Percentiles rank a stretch among this genome's conserved stretches.
Conservation (phyloP, 1,140 invertebrate genomes). For the Heliothis subflexa region DNA sequence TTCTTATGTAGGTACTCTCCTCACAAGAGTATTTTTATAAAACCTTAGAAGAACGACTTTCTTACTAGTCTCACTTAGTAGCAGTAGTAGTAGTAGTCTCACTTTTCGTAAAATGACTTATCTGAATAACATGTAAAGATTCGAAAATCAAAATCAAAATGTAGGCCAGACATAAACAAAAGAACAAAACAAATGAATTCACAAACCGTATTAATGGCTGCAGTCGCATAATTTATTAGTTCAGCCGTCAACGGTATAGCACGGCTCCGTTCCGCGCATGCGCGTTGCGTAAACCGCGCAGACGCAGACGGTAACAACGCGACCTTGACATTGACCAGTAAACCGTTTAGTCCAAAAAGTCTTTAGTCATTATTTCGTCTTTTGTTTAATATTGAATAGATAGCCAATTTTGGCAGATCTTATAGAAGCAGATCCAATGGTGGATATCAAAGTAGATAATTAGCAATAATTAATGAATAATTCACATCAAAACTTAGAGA, state of each 20-base stretch:
- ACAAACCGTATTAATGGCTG: slow-evolving; percentile 18
- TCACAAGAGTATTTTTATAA: too few species aligned
- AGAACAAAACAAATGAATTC: slow-evolving; percentile 12
- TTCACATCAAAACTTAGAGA: too few species aligned
- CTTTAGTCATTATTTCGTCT: slow-evolving; percentile 6
- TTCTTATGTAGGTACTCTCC: too few species aligned
- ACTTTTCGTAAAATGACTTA: too few species aligned
- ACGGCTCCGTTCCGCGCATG: slow-evolving; percentile 27
- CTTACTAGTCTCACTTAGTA: too few species aligned
- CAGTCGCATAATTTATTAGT: slow-evolving; percentile 23
- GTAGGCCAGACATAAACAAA: neutral
- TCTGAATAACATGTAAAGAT: neutral
- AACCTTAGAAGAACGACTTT: too few species aligned
- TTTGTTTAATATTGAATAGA: slow-evolving; percentile 18
- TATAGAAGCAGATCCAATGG: too few species aligned
- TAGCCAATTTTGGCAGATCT: neutral
- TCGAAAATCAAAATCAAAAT: neutral
- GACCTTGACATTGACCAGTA: slow-evolving; percentile 39
- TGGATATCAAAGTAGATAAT: too few species aligned
- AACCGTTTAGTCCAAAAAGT: slow-evolving; percentile 27
- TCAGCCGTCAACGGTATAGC: slow-evolving; percentile 6
- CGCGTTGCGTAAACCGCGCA: slow-evolving; percentile 29
- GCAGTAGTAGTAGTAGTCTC: too few species aligned
- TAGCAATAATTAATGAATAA: too few species aligned
- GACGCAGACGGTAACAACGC: neutral